Base-by-base conservation (phyloP, 2,113 vertebrate genomes). In the Vombatus ursinus region DNA sequence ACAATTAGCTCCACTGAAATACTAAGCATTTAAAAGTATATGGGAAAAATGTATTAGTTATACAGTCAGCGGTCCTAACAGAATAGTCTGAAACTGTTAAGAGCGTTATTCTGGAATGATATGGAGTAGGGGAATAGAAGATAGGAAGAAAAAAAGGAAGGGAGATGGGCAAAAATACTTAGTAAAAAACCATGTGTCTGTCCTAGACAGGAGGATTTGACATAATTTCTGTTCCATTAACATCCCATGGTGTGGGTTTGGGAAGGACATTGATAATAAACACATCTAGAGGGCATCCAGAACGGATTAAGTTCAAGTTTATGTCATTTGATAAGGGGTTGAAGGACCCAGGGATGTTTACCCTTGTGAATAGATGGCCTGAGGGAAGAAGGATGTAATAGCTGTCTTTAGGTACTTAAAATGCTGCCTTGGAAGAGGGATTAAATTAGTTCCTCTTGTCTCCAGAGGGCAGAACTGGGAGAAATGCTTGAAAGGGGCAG, bases 1-100 rank as follows among this genome's bases (percentile, higher is more conserved):
- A 92, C 92, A 94, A 50, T 26, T 52, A 47, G 50, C 44, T 50
- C 90, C 5, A 93, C 90, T 7, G 49, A 92, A 95, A 92, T 90
- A n/a, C 3, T 16, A 47, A 8, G 77, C 89, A 91, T 94, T 24
- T 23, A 94, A 93, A 77, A 57, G 68, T 89, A 8, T 61, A 28
- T 57, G 22, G 48, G 26, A 84, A 68, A 57, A 68, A 44, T 84
- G 68, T 44, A 44, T 84, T 1, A 77, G 68, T 8, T 84, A 84
- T 84, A 44, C 0, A 84, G n/a, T 84, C n/a, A 44, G 16, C n/a
- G 19, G 61, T 77, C 12, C 37, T 19, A n/a, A n/a, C 16, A 6
- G 61, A 77, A 77, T 77, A 77, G 61, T n/a, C 61, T 77, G 37
- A 8, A 23, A 26, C 1, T 92, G 84, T 54, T 47, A 4, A 12